A percentile compares a stretch with the other conserved stretches of the same genome.
phyloP scores from a whole-genome alignment of 2,113 vertebrate genomes.

The Centropus unirufus region DNA sequence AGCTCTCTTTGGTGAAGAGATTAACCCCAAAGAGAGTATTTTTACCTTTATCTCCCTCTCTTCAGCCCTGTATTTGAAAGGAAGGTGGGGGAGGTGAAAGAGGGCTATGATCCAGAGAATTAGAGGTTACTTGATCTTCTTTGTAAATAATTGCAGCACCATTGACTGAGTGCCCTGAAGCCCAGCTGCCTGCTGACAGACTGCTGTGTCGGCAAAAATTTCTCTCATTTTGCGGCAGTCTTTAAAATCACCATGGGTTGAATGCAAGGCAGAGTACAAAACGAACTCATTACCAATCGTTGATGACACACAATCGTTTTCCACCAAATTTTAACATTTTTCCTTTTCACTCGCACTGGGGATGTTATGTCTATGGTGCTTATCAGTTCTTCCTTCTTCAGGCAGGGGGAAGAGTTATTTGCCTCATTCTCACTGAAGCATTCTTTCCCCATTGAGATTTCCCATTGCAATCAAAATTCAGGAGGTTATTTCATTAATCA shows the following conservation, averaged over 20 bases:
- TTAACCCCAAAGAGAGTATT: background rate
- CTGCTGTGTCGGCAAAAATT: background rate
- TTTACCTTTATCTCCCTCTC: background rate
- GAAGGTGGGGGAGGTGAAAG: background rate
- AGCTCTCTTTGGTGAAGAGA: background rate
- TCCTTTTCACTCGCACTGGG: background rate
- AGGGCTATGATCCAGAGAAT: background rate
- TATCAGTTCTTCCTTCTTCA: background rate
- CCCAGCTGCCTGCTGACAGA: slow-evolving; percentile 20
- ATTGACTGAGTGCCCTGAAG: background rate
- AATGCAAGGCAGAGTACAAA: background rate
- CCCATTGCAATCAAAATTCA: background rate
- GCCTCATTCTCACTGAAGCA: background rate
- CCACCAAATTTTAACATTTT: background rate
- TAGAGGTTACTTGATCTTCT: slow-evolving; percentile 24
- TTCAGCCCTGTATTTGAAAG: background rate
- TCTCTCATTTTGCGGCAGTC: background rate
- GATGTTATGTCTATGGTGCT: background rate
- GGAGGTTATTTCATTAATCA: background rate
- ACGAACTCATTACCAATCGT: background rate
- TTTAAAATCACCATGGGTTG: background rate
- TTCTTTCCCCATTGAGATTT: background rate
- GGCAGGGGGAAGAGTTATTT: background rate
- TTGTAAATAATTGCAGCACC: slow-evolving; percentile 28
- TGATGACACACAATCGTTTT: background rate